Conservation (phyloP, 2,113 vertebrate species). For the Meriones unguiculatus region DNA sequence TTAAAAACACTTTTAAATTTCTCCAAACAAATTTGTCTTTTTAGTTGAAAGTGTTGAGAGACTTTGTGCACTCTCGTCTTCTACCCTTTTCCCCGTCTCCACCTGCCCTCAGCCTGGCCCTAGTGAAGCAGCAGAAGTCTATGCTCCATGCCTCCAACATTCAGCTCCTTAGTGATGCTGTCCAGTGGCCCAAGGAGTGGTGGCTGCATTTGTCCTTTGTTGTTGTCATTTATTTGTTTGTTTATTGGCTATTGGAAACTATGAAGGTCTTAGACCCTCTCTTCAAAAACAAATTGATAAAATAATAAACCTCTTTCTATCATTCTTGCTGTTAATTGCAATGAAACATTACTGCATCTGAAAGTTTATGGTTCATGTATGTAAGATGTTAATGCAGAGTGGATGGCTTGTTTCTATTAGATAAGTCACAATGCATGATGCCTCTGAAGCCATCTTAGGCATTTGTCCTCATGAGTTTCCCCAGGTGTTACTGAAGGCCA, state of each 20-base stretch:
- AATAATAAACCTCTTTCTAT: conserved; percentile 71
- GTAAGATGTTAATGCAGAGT: conserved; percentile 80
- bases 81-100: conserved; percentile 70
- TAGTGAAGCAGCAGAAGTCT: conserved; percentile 80
- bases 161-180: conserved; percentile 68
- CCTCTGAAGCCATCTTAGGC: conserved; percentile 21
- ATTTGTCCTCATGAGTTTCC: background rate
- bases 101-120: conserved; percentile 80
- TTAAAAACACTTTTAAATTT: conserved; percentile 82
- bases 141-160: conserved; percentile 77
- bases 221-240: background rate
- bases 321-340: conserved; percentile 82
- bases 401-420: conserved; percentile 46
- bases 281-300: conserved; percentile 78
- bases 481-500: background rate
- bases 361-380: conserved; percentile 82
- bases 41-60: conserved; percentile 85
- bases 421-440: conserved; percentile 48
- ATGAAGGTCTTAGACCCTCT: conserved; percentile 74
- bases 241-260: conserved; percentile 81
- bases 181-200: conserved; percentile 80
- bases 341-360: conserved; percentile 78
- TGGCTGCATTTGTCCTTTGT: conserved; percentile 65
- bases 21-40: conserved; percentile 84
- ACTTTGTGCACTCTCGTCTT: background rate